Evolutionary conservation across 2,113 vertebrate species (phyloP), one percentile per base, ranked within the genome.

Genomic region (Anarrhichthys ocellatus): DNA sequence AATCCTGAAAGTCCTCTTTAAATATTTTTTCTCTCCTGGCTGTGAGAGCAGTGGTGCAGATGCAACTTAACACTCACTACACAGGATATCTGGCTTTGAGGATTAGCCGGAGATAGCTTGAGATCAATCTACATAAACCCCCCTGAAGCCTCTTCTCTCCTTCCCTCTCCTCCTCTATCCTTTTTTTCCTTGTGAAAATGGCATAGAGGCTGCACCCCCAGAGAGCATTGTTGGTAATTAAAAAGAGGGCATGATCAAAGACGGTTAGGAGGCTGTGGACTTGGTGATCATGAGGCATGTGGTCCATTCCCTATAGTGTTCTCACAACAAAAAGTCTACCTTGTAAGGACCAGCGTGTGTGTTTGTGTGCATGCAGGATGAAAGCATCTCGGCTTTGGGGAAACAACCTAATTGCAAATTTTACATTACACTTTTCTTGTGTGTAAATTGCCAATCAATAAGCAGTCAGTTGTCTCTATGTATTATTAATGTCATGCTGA

Each of bases 111-210:
- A 92, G 90, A 87, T 92, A 86, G 79, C 84, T 90, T 42, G 40
- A 93, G 93, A 94, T 93, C 91, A 87, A 91, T 93, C 90, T 92
- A 92, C 92, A 94, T 91, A 89, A 92, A 81, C 70, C 84, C 73
- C 87, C 91, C 76, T 46, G 48, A 61, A 86, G 80, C 87, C 67
- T 74, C 75, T 54, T 78, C 62, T 88, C 74, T 85, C 84, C 80
- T 85, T 86, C 66, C 44, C 74, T 74, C 82, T 83, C 73, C 73
- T 76, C 76, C 83, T 54, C 50, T 62, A 64, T 70, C 54, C 11
- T 56, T 77, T 73, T 77, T 71, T 38, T 18, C 59, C 73, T 86
- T 82, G 59, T 59, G 71, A 85, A 75, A 18, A 27, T 72, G 80
- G 80, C 85, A 87, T 78, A 91, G 87, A 87, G 82, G 82, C 70